phyloP scores from a whole-genome alignment of 2,797 vertebrate genomes.

The Siniperca undulata region DNA sequence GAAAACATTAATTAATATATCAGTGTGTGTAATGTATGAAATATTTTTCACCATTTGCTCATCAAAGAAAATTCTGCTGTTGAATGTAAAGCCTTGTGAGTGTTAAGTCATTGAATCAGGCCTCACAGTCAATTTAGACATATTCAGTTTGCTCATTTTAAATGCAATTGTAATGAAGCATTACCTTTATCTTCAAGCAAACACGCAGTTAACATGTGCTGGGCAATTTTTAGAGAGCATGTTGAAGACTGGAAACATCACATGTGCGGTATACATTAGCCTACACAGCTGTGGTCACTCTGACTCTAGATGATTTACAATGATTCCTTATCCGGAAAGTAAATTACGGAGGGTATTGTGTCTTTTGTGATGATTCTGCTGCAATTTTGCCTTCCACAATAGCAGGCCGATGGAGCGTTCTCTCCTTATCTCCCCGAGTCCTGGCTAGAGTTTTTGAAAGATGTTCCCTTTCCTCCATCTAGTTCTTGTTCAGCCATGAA shows the following conservation, averaged over 20 bases:
- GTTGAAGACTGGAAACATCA: slow-evolving; percentile 15
- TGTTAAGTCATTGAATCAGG: slow-evolving; percentile 15
- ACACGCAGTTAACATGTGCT: not conserved
- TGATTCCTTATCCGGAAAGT: slow-evolving; percentile 65
- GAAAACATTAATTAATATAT: slow-evolving; percentile 21
- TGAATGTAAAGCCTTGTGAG: slow-evolving; percentile 1
- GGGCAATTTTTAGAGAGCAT: not conserved
- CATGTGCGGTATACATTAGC: slow-evolving; percentile 13
- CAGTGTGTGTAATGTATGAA: not conserved
- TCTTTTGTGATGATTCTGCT: slow-evolving; percentile 69
- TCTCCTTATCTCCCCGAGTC: slow-evolving; percentile 70
- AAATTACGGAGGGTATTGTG: slow-evolving; percentile 61
- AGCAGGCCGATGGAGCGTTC: slow-evolving; percentile 63
- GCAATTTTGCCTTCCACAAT: slow-evolving; percentile 72
- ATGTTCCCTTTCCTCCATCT: slow-evolving; percentile 69
- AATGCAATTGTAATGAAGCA: slow-evolving; percentile 5
- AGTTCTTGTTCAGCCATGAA: slow-evolving; percentile 74
- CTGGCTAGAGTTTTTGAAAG: slow-evolving; percentile 67
- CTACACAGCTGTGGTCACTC: slow-evolving; percentile 56
- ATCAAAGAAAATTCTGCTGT: slow-evolving; percentile 7
- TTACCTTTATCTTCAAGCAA: slow-evolving; percentile 19
- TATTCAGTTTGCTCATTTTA: not conserved
- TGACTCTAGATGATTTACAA: slow-evolving; percentile 66
- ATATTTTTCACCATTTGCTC: not conserved
- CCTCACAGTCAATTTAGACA: not conserved